These are phyloP conservation scores for Cyprinella venusta DNA, from an alignment of 2,797 vertebrate genomes.

Conservation along the genomic window DNA sequence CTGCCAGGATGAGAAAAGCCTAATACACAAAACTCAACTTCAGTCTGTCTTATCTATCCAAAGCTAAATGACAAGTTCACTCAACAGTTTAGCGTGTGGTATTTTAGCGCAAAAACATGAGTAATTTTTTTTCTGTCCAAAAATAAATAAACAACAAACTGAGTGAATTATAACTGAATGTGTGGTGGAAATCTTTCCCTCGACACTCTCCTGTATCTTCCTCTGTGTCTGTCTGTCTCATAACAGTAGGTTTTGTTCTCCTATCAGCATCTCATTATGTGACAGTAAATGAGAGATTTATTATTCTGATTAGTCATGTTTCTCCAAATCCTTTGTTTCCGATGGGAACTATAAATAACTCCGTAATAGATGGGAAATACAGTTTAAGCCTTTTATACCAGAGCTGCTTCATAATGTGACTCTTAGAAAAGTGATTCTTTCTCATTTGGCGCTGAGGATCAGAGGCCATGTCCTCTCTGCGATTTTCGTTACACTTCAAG, in stretches of 20 bases:
- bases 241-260: conserved; percentile 70
- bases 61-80: not conserved
- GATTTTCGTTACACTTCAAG: conserved; percentile 59
- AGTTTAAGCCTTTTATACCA: conserved; percentile 70
- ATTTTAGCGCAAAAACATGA: not conserved
- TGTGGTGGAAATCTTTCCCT: not conserved
- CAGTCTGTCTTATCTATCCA: not conserved
- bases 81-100: not conserved
- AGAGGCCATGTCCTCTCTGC: conserved; percentile 45
- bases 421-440: conserved; percentile 78
- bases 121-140: not conserved
- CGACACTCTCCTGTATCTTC: not conserved
- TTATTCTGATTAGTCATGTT: conserved; percentile 79
- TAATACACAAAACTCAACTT: conserved; percentile 5
- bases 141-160: not conserved
- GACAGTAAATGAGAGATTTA: conserved; percentile 79
- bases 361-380: conserved; percentile 76
- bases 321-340: conserved; percentile 77
- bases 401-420: conserved; percentile 78
- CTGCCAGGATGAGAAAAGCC: conserved; percentile 30
- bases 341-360: conserved; percentile 73
- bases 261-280: conserved; percentile 72
- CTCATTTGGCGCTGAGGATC: conserved; percentile 71
- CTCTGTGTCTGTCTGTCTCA: not conserved
- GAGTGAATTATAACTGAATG: conserved; percentile 1